A percentile compares a stretch with the other conserved stretches of the same genome.
Evolutionary conservation across 2,797 vertebrate species (phyloP).

Genomic region (Melanogrammus aeglefinus): DNA sequence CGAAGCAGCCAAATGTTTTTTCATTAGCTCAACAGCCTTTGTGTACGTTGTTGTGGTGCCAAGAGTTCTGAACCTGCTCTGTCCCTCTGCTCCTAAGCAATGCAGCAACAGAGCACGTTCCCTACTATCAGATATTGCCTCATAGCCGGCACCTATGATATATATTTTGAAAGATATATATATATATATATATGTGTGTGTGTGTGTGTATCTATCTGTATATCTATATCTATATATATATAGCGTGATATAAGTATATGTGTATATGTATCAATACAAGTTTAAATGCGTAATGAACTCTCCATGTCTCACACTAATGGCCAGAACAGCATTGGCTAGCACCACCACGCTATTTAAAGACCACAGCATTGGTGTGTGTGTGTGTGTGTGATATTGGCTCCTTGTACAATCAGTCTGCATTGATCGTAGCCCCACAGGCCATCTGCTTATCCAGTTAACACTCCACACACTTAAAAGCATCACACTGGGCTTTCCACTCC

Average conservation of each 20-base stretch:
- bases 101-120: not conserved
- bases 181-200: too few species aligned
- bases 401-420: conserved; percentile 55
- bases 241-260: too few species aligned
- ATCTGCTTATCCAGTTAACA: conserved; percentile 29
- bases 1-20: not conserved
- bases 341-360: conserved; percentile 37
- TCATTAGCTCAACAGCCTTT: not conserved
- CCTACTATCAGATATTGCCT: not conserved
- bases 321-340: conserved; percentile 46
- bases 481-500: not conserved
- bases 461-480: not conserved
- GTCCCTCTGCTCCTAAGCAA: not conserved
- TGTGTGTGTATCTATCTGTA: too few species aligned
- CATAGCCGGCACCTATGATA: not conserved
- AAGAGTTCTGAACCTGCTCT: not conserved
- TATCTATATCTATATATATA: too few species aligned
- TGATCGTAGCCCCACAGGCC: conserved; percentile 43
- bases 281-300: conserved; percentile 6
- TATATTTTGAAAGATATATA: not conserved
- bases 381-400: conserved; percentile 35
- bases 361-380: conserved; percentile 31
- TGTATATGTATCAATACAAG: not conserved
- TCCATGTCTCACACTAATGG: conserved; percentile 14
- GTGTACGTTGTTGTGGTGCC: not conserved